Conservation (phyloP, 2,113 vertebrate genomes). For the Pitta sordida region DNA sequence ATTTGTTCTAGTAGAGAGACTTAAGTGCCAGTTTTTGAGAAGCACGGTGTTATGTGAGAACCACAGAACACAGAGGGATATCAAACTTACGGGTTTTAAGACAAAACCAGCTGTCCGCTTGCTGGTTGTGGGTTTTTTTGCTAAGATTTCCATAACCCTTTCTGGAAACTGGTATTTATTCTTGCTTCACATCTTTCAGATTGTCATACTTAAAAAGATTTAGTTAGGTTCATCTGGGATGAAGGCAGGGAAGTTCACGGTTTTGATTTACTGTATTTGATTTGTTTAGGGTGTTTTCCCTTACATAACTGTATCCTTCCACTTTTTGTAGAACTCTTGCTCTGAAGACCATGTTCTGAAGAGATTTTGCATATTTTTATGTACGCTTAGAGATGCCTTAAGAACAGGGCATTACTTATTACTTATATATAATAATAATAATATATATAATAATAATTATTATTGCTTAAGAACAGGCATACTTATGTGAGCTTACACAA, state of each 20-base stretch:
- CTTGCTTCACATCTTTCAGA: neutral
- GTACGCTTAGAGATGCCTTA: neutral
- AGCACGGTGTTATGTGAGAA: neutral
- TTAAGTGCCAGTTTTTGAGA: neutral
- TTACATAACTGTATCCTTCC: neutral
- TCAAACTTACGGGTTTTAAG: neutral
- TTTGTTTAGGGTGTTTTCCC: neutral
- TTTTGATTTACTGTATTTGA: neutral
- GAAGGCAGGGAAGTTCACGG: neutral
- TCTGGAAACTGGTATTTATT: neutral
- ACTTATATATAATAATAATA: too few relatives aligned
- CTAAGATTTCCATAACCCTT: neutral
- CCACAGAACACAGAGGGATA: neutral
- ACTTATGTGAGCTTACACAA: fast-evolving
- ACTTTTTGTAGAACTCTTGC: neutral
- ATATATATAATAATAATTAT: too few relatives aligned
- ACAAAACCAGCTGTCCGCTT: neutral
- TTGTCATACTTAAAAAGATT: neutral
- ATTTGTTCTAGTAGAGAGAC: neutral
- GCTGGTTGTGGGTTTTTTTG: neutral
- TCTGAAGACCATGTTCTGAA: neutral
- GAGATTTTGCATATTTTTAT: neutral
- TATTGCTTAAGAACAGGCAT: too few relatives aligned
- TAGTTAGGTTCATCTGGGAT: neutral
- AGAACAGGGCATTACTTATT: neutral